These are phyloP conservation scores for Sphyrna mokarran DNA, from an alignment of 2,113 vertebrate genomes.

Conservation along the genomic window DNA sequence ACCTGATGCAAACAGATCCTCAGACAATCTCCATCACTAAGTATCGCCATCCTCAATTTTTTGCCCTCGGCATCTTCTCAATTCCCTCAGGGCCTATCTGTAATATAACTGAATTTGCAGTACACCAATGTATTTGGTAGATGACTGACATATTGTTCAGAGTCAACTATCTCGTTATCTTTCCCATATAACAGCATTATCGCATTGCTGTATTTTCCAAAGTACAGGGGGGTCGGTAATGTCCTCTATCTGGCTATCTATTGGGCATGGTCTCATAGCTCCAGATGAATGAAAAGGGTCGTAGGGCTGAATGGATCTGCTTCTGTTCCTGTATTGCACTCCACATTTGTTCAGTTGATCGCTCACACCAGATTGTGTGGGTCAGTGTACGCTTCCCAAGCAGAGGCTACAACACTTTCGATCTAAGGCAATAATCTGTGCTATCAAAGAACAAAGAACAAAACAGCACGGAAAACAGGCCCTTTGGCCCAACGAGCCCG, in stretches of 20 bases:
- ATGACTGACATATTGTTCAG: neutral
- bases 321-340: neutral
- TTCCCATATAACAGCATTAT: neutral
- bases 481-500: too few species aligned
- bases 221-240: neutral
- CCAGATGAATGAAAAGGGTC: neutral
- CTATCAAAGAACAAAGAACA: too few species aligned
- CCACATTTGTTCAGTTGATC: neutral
- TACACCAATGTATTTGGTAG: neutral
- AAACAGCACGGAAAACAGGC: too few species aligned
- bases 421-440: neutral
- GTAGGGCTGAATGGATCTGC: neutral
- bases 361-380: neutral
- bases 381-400: neutral
- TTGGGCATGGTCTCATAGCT: neutral
- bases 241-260: neutral
- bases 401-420: neutral
- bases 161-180: neutral
- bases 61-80: neutral
- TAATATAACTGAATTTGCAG: neutral
- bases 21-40: neutral
- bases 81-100: neutral
- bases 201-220: neutral
- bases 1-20: neutral
- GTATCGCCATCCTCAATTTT: neutral